phyloP scores from a whole-genome alignment of 2,888 invertebrate genomes.

The Drosophila macrospina region DNA sequence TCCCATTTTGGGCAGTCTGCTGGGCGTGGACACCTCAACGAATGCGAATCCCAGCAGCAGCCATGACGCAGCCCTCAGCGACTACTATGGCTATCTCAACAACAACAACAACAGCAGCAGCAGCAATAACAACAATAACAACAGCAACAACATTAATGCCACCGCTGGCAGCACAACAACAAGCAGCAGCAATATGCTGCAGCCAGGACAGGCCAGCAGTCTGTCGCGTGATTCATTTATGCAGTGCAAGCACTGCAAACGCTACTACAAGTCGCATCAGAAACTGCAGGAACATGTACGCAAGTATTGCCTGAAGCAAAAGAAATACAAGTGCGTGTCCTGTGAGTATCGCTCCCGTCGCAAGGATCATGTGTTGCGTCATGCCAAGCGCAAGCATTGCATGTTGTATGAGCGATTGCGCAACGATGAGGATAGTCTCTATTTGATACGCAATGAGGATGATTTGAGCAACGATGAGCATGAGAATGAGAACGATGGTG shows the following conservation, averaged over 20 bases:
- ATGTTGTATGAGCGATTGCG: conserved; percentile 76
- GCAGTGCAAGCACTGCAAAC: conserved; percentile 84
- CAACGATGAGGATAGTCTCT: conserved; percentile 81
- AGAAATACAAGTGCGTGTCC: conserved; percentile 84
- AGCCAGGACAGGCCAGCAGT: conserved; percentile 35
- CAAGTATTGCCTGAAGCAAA: conserved; percentile 85
- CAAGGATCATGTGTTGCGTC: conserved; percentile 84
- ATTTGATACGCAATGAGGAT: conserved; percentile 83
- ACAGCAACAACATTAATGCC: conserved; percentile 17
- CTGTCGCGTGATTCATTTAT: conserved; percentile 74
- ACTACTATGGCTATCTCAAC: conserved; percentile 73
- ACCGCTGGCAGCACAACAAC: conserved; percentile 14
- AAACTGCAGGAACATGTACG: conserved; percentile 84
- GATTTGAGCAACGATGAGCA: conserved; percentile 69
- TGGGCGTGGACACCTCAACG: conserved; percentile 83
- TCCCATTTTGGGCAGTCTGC: conserved; percentile 84
- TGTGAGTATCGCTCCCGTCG: conserved; percentile 85
- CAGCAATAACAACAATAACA: conserved; percentile 28
- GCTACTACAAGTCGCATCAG: conserved; percentile 83
- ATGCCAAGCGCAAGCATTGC: conserved; percentile 84
- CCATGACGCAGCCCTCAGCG: conserved; percentile 53
- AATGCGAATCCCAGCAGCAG: conserved; percentile 51
- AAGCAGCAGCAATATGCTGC: conserved; percentile 16
- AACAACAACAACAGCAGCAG: conserved; percentile 57
- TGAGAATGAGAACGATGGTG: conserved; percentile 39